These are phyloP conservation scores for Lota lota DNA, from an alignment of 2,113 vertebrate species.

Conservation along the genomic window DNA sequence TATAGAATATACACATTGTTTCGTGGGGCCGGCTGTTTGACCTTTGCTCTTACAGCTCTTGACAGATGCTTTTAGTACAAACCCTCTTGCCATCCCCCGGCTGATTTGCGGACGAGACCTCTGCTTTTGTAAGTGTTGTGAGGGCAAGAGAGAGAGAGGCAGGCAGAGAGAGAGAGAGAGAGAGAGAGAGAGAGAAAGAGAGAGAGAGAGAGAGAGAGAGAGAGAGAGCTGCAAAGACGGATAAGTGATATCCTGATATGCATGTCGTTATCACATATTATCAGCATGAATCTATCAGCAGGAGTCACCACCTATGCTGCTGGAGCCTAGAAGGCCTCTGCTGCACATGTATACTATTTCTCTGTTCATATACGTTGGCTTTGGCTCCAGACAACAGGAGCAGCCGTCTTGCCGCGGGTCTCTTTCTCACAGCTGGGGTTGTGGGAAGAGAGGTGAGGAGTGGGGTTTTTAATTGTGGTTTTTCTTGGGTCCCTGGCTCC, in stretches of 20 bases:
- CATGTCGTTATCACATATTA: conserved; percentile 56
- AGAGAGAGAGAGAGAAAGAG: not conserved
- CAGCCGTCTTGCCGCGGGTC: not conserved
- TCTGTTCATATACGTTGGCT: not conserved
- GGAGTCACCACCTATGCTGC: conserved; percentile 50
- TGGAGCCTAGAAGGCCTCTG: conserved; percentile 9
- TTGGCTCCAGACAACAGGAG: conserved; percentile 16
- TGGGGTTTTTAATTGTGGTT: conserved; percentile 32
- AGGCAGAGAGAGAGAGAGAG: not conserved
- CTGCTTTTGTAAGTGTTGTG: conserved; percentile 28
- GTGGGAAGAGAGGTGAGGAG: conserved; percentile 39
- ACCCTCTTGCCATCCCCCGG: not conserved
- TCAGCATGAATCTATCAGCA: conserved; percentile 17
- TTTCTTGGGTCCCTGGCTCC: conserved; percentile 27
- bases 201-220: not conserved
- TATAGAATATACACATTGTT: not conserved
- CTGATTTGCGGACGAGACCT: conserved; percentile 28
- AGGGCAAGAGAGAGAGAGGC: not conserved
- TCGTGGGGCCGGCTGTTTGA: not conserved
- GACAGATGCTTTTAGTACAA: not conserved
- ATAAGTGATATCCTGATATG: conserved; percentile 59
- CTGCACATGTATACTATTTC: not conserved
- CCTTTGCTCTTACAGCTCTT: not conserved
- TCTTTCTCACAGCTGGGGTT: not conserved
- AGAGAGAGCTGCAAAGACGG: conserved; percentile 23